Evolutionary conservation across 1,140 invertebrate species (phyloP), one percentile per base, ranked within the genome.

Genomic region (Eurosta solidaginis): DNA sequence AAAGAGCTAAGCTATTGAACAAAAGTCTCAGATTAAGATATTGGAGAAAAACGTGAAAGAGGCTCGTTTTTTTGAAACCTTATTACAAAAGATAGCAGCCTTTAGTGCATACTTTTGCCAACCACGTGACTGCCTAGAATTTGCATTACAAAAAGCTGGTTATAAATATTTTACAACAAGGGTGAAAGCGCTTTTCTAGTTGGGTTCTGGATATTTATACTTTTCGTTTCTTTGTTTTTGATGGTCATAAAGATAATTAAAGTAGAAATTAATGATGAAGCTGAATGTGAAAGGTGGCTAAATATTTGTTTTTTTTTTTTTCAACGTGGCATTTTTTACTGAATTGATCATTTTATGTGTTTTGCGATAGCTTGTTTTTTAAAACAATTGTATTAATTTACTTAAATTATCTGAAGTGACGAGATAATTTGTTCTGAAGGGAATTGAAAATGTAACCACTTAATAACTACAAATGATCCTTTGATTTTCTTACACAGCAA

Each of bases 211-310:
- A 25, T 1, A 25, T 52, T 22, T 52, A 1, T 27, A 1, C 14
- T 52, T 52, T 52, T 40, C 22, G 33, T 14, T 68, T 68, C 29
- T 27, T 68, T 68, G 17, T 68, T 59, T 52, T 22, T 68, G 17
- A 68, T 40, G 17, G 6, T 36, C n/a, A 22, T 17, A 20, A 40
- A 68, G 59, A 68, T 68, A 68, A 68, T 68, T 68, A 68, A 68
- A 40, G 27, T 40, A 33, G 59, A 68, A 68, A 68, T 68, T 68
- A 68, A 68, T 68, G 59, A 68, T 68, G 59, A 40, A 68, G 59
- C 33, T 68, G 33, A n/a, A 36, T 68, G 59, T 68, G 59, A 40
- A 68, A 68, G 59, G 50, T 52, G 50, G 20, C 20, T 52, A 25
- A 52, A 52, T 52, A 25, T 22, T 52, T 10, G 6, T 52, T 22